These are phyloP conservation scores for Paradoxurus hermaphroditus DNA, from an alignment of 2,113 vertebrate species.

Conservation along the genomic window DNA sequence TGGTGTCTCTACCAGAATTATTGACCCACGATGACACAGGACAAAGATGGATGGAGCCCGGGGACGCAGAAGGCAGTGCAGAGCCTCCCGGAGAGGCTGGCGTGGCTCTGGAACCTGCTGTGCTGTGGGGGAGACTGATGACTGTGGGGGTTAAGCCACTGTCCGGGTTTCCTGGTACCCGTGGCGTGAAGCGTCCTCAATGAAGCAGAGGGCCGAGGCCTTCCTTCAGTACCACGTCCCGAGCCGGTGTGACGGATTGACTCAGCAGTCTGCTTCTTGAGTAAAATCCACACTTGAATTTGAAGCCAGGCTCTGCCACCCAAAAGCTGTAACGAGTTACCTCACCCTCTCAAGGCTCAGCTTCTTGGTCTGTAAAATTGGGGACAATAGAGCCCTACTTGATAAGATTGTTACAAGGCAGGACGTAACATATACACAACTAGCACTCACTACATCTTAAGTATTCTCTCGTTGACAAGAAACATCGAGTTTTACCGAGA, in stretches of 20 bases:
- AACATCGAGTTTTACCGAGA: not conserved
- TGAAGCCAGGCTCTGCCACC: not conserved
- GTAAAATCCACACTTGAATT: not conserved
- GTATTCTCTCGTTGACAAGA: not conserved
- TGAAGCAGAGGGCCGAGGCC: not conserved
- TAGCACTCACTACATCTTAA: not conserved
- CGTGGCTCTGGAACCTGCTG: not conserved
- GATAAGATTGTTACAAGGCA: not conserved
- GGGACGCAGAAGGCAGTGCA: not conserved
- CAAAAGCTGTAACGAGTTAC: not conserved
- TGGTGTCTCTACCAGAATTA: not conserved
- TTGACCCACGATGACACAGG: not conserved
- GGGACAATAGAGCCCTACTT: not conserved
- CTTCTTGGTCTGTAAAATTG: not conserved
- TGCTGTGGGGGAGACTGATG: not conserved
- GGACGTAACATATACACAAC: not conserved
- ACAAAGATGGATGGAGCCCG: not conserved
- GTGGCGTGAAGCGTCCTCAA: not conserved
- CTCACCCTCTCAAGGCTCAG: not conserved
- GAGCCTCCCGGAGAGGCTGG: not conserved
- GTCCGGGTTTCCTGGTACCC: not conserved
- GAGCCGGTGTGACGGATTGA: not conserved
- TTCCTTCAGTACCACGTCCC: not conserved
- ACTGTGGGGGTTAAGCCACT: too few relatives aligned
- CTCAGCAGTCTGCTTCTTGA: not conserved